These are phyloP conservation scores for Andrena minutula DNA, from an alignment of 2,888 invertebrate genomes.

Conservation along the genomic window DNA sequence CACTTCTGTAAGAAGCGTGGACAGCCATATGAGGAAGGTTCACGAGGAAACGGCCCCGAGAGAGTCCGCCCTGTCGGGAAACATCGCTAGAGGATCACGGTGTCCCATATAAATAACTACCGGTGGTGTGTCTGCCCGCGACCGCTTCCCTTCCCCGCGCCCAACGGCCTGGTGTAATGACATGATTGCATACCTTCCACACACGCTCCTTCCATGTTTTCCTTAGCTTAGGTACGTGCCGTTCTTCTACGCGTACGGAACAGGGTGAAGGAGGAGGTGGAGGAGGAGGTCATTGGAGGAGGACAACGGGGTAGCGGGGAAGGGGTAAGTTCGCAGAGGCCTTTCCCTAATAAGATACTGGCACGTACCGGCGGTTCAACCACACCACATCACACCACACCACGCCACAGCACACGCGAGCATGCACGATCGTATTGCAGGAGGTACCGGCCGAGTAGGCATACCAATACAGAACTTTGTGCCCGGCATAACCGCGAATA, in stretches of 20 bases:
- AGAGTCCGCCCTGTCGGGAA: constrained; percentile 46
- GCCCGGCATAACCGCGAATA: constrained; percentile 77
- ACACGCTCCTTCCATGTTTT: constrained; percentile 62
- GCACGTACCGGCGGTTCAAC: constrained; percentile 51
- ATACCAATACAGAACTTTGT: constrained; percentile 75
- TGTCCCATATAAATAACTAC: constrained; percentile 70
- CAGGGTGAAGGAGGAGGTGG: constrained; percentile 14
- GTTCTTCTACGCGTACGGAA: constrained; percentile 26
- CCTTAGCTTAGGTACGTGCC: constrained; percentile 26
- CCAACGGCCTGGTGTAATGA: constrained; percentile 69
- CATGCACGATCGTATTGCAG: constrained; percentile 45
- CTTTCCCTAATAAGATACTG: constrained; percentile 67
- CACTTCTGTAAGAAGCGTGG: not conserved
- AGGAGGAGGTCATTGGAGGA: constrained; percentile 19
- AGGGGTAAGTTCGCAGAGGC: constrained; percentile 13
- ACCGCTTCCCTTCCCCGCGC: constrained; percentile 45
- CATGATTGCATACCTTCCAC: constrained; percentile 78
- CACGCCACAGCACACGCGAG: constrained; percentile 18
- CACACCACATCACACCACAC: constrained; percentile 13
- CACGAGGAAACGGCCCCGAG: constrained; percentile 8
- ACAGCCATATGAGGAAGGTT: not conserved
- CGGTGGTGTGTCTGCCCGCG: constrained; percentile 64
- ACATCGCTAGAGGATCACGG: constrained; percentile 40
- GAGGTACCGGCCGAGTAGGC: constrained; percentile 55
- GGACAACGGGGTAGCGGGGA: constrained; percentile 24